phyloP scores from a whole-genome alignment of 2,797 vertebrate genomes.

The Muscicapa striata region DNA sequence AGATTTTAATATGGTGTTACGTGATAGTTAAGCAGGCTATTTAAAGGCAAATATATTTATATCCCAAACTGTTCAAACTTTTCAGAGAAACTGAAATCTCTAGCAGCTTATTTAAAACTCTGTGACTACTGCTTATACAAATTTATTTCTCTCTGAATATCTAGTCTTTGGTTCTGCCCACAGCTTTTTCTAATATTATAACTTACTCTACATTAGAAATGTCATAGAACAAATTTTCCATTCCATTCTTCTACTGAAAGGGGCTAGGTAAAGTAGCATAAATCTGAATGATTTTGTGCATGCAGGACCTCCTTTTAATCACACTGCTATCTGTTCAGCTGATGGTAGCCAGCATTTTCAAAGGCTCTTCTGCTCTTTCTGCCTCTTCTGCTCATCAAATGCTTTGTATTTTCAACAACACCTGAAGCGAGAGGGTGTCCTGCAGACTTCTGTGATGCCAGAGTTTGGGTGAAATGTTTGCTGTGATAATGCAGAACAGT shows the following conservation, averaged over 20 bases:
- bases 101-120: background rate
- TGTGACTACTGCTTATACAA: background rate
- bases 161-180: conserved; percentile 15
- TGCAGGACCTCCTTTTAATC: background rate
- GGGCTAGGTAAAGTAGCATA: background rate
- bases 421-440: background rate
- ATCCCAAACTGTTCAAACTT: background rate
- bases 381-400: background rate
- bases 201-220: conserved; percentile 18
- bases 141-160: conserved; percentile 23
- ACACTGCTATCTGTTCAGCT: background rate
- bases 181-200: conserved; percentile 47
- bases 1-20: background rate
- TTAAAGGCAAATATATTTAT: background rate
- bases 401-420: background rate
- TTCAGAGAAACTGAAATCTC: background rate
- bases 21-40: background rate
- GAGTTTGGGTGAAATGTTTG: background rate
- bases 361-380: background rate
- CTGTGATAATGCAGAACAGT: fast-evolving
- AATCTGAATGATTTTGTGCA: background rate
- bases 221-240: background rate
- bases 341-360: background rate
- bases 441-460: background rate
- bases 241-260: background rate